A percentile compares a stretch with the other conserved stretches of the same genome.
These are phyloP conservation scores for Pectinophora gossypiella DNA, from an alignment of 1,140 invertebrate genomes.

Conservation along the genomic window DNA sequence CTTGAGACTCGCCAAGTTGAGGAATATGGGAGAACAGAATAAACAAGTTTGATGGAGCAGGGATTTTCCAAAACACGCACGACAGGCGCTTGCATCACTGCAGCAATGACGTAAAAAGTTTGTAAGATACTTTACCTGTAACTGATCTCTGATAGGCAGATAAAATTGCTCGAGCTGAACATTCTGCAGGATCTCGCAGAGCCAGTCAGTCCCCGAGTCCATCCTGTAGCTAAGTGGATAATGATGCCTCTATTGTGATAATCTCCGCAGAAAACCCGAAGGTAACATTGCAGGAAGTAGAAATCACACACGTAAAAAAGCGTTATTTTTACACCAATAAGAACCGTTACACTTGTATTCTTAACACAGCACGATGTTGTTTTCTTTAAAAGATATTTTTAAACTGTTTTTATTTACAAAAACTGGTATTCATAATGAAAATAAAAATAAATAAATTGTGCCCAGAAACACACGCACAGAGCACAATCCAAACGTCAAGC, in stretches of 20 bases:
- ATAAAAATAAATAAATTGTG: not conserved
- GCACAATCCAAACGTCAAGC: conserved; percentile 1
- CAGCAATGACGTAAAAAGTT: conserved; percentile 1
- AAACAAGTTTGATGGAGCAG: not conserved
- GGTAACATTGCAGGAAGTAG: conserved; percentile 57
- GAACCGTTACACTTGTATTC: not conserved
- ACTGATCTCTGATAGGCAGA: conserved; percentile 91
- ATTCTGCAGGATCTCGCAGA: conserved; percentile 89
- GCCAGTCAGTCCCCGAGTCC: conserved; percentile 85
- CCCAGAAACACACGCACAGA: not conserved
- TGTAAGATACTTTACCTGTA: conserved; percentile 78
- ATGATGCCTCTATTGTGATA: not conserved
- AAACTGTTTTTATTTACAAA: conserved; percentile 1
- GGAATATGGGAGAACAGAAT: not conserved
- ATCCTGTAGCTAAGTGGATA: conserved; percentile 20
- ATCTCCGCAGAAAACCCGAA: conserved; percentile 5
- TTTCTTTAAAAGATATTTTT: not conserved
- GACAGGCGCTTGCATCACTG: not conserved
- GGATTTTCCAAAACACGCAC: not conserved
- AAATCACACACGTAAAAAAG: not conserved
- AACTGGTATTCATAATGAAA: not conserved
- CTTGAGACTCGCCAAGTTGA: too few relatives aligned
- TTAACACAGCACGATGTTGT: not conserved
- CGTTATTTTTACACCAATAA: not conserved
- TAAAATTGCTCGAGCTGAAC: conserved; percentile 96